These are phyloP conservation scores for Phyllotis vaccarum DNA, from an alignment of 2,797 vertebrate genomes.

Conservation along the genomic window DNA sequence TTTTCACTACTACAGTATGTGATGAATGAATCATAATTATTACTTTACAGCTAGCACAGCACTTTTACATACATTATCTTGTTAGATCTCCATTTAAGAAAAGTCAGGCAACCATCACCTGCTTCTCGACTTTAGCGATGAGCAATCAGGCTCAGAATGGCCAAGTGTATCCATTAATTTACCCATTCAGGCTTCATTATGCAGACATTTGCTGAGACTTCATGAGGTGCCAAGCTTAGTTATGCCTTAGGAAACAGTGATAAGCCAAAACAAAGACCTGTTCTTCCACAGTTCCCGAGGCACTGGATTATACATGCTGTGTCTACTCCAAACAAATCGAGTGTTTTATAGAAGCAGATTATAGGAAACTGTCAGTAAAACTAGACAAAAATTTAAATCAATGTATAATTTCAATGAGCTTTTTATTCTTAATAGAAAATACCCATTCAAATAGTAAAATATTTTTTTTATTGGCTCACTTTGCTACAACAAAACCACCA, in stretches of 20 bases:
- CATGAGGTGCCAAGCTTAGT: neutral
- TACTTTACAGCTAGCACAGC: conserved; percentile 48
- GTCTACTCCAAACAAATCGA: neutral
- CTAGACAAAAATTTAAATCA: neutral
- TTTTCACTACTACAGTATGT: conserved; percentile 34
- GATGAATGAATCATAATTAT: conserved; percentile 68
- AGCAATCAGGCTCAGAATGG: neutral
- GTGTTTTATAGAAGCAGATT: neutral
- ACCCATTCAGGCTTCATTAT: neutral
- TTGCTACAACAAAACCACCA: neutral
- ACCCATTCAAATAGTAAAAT: conserved; percentile 5
- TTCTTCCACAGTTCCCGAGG: neutral
- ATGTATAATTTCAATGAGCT: neutral
- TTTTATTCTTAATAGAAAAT: neutral
- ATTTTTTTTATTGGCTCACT: neutral
- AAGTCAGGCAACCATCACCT: conserved; percentile 15
- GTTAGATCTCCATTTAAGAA: conserved; percentile 57
- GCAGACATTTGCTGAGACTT: neutral
- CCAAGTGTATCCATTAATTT: neutral
- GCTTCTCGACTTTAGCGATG: conserved; percentile 25
- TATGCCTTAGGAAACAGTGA: neutral
- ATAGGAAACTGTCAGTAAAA: neutral
- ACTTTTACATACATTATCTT: conserved; percentile 60
- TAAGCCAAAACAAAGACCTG: neutral
- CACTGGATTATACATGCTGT: neutral